These are phyloP conservation scores for Drosophila nigritarsus DNA, from an alignment of 2,888 invertebrate species.

Conservation along the genomic window DNA sequence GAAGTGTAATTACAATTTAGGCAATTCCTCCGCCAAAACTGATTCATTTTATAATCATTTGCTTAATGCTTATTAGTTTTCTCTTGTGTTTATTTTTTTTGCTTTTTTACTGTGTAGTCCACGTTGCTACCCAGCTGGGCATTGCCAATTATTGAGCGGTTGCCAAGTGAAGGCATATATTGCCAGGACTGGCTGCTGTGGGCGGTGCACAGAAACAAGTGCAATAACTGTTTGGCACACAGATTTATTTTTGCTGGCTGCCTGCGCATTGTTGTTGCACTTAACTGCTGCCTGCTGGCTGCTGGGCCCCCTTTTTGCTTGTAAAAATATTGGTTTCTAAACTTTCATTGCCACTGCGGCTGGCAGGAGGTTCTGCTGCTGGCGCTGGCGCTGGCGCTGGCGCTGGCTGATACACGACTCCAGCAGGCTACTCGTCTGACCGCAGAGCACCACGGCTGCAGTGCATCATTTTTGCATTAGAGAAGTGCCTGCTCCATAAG, in stretches of 20 bases:
- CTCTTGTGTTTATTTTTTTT: background rate
- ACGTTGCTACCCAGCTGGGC: constrained; percentile 40
- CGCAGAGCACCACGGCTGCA: constrained; percentile 61
- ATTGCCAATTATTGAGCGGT: constrained; percentile 73
- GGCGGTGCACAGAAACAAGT: constrained; percentile 68
- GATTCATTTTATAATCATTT: constrained; percentile 1
- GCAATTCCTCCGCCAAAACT: background rate
- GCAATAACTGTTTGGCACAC: constrained; percentile 82
- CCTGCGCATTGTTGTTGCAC: constrained; percentile 23
- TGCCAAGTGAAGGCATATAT: constrained; percentile 73
- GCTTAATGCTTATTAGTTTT: background rate
- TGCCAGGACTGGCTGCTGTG: constrained; percentile 52
- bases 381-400: constrained; percentile 9
- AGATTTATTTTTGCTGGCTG: constrained; percentile 71
- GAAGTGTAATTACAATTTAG: background rate
- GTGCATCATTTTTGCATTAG: constrained; percentile 79
- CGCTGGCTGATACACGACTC: constrained; percentile 26
- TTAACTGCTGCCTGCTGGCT: constrained; percentile 8
- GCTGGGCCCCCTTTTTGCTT: constrained; percentile 9
- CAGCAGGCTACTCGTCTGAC: constrained; percentile 57
- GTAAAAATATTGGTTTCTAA: constrained; percentile 74
- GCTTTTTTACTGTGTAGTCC: constrained; percentile 9
- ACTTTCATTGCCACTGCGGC: constrained; percentile 75
- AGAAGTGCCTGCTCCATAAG: constrained; percentile 70
- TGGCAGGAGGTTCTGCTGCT: constrained; percentile 39